Evolutionary conservation across 1,140 invertebrate genomes (phyloP), one percentile per base, ranked within the genome.

Genomic region (Drosophila kanapiae): DNA sequence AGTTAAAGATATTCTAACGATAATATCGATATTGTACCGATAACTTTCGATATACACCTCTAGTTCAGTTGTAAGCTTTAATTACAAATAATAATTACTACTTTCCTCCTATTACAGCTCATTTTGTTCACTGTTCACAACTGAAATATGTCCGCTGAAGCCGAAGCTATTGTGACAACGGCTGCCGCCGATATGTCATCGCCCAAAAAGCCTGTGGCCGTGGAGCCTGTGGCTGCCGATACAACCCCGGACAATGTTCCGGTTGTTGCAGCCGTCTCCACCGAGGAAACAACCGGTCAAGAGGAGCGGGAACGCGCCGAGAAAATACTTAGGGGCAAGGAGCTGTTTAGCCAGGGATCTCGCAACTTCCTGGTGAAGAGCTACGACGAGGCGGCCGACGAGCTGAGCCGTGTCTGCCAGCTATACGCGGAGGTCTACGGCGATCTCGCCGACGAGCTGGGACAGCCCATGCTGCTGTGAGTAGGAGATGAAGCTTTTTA

Each of bases 341-440:
- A 93, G 87, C 47, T 94, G 75, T 65, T 93, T 96, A 77, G 95
- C 31, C 95, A 96, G 75, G 96, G 96, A 37, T 96, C 96, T 87
- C 94, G 96, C 3, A 95, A 96, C 87, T 94, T 96, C 67, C 85
- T 97, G 5, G 95, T 97, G 23, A 95, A 95, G 65, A 96, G 96
- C 88, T 96, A 96, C 75, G 93, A 93, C 16, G 94, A 94, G 67
- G 96, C 96, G 29, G 96, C 96, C 5, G 94, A 94, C 56, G 94
- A 95, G 27, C 93, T 97, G 11, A 95, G 96, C 58, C 94, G 96
- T 83, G 96, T 96, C 3, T 96, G 96, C 80, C 93, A 94, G 70
- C 78, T 96, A 13, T 93, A 96, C 49, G 94, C 93, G 9, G 91
- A 94, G 23, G 92, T 95, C 16, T 95, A 96, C 93, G 96, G 97